Percentiles rank a stretch among this genome's conserved stretches.
These are phyloP conservation scores for Tetropium fuscum DNA, from an alignment of 2,888 invertebrate species.

Conservation along the genomic window DNA sequence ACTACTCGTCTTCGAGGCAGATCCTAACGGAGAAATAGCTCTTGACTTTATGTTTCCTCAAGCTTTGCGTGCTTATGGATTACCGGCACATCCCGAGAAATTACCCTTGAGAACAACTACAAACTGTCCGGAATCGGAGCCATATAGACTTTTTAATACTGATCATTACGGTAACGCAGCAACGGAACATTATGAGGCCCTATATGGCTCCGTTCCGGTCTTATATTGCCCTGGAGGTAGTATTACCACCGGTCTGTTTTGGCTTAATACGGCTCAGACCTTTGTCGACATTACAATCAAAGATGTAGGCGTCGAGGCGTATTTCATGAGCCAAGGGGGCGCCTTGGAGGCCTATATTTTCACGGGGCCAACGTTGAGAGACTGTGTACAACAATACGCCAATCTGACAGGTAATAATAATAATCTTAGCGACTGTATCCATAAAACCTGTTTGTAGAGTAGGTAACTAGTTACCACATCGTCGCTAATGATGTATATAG, in stretches of 20 bases:
- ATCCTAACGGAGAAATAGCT: slow-evolving; percentile 23
- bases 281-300: slow-evolving; percentile 87
- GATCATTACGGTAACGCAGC: slow-evolving; percentile 98
- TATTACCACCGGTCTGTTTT: slow-evolving; percentile 86
- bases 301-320: slow-evolving; percentile 70
- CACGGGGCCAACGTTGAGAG: slow-evolving; percentile 85
- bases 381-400: slow-evolving; percentile 87
- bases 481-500: too few relatives aligned
- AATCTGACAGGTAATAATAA: slow-evolving; percentile 84
- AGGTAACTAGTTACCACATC: too few relatives aligned
- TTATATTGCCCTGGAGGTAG: slow-evolving; percentile 75
- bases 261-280: slow-evolving; percentile 96
- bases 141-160: slow-evolving; percentile 91
- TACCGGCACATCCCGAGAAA: slow-evolving; percentile 94
- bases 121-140: slow-evolving; percentile 78
- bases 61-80: slow-evolving; percentile 53
- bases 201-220: slow-evolving; percentile 77
- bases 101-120: slow-evolving; percentile 81
- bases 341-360: slow-evolving; percentile 91
- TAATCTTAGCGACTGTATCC: too few relatives aligned
- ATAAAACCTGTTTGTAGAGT: not conserved
- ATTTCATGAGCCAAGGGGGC: slow-evolving; percentile 95
- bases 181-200: slow-evolving; percentile 82
- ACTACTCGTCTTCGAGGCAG: slow-evolving; percentile 1
- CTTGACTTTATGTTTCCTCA: slow-evolving; percentile 33